Evolutionary conservation across 2,113 vertebrate genomes (phyloP).

Genomic region (Capreolus pygargus): DNA sequence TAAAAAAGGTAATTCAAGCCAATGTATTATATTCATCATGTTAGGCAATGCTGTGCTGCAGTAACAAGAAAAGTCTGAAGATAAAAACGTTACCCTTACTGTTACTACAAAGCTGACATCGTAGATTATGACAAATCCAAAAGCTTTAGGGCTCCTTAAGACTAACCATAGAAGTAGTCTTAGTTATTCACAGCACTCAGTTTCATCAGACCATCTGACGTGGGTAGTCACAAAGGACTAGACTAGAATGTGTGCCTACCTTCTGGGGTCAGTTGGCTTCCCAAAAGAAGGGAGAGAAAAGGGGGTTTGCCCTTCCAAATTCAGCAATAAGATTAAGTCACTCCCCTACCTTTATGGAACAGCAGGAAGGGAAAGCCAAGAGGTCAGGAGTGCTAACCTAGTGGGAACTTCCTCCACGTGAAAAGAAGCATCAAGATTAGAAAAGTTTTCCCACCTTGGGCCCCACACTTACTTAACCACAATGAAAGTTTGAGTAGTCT

Average conservation of each 20-base stretch:
- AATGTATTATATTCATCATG: neutral
- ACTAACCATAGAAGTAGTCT: neutral
- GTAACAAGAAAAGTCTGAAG: slow-evolving; percentile 2
- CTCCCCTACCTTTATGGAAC: neutral
- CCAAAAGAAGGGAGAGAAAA: neutral
- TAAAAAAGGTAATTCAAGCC: neutral
- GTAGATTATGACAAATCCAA: neutral
- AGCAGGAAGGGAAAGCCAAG: neutral
- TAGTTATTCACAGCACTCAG: neutral
- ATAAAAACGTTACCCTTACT: neutral
- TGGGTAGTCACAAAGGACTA: neutral
- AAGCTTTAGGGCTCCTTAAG: neutral
- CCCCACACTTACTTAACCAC: neutral
- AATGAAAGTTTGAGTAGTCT: neutral
- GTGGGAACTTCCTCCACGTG: neutral
- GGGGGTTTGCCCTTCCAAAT: neutral
- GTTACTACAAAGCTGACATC: neutral
- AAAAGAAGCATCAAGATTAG: neutral
- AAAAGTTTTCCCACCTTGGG: neutral
- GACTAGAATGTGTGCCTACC: neutral
- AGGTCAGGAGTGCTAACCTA: neutral
- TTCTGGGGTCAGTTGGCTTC: neutral
- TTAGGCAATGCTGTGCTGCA: neutral
- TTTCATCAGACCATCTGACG: neutral
- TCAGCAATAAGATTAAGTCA: neutral